These are phyloP conservation scores for Dolichopus griseipennis DNA, from an alignment of 2,888 invertebrate species.

Conservation along the genomic window DNA sequence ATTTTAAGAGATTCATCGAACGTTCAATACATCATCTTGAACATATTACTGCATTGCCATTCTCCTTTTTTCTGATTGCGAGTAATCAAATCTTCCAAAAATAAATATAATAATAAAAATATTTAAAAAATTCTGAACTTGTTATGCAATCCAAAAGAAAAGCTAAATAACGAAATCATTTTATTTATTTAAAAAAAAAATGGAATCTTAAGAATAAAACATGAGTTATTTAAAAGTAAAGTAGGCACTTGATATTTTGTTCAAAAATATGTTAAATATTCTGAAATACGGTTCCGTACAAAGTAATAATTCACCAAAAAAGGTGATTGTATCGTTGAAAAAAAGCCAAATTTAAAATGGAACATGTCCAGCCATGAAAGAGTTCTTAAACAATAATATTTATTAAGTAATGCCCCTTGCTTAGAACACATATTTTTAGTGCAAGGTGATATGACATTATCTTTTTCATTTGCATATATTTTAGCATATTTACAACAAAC, in stretches of 20 bases:
- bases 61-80: not conserved
- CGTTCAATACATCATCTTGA: not conserved
- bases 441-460: too few relatives aligned
- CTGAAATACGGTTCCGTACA: too few relatives aligned
- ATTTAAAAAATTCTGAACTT: not conserved
- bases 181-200: not conserved
- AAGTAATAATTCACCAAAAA: too few relatives aligned
- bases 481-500: too few relatives aligned
- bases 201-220: not conserved
- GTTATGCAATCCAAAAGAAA: not conserved
- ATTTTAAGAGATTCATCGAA: not conserved
- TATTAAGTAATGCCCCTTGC: too few relatives aligned
- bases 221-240: not conserved
- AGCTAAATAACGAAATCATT: not conserved
- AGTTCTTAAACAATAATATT: too few relatives aligned
- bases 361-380: too few relatives aligned
- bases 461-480: too few relatives aligned
- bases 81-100: not conserved
- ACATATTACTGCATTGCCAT: not conserved
- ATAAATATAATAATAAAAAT: not conserved
- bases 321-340: too few relatives aligned
- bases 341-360: too few relatives aligned
- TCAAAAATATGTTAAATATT: too few relatives aligned
- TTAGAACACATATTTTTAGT: too few relatives aligned
- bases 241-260: not conserved